Conservation (phyloP, 1,140 invertebrate species). For the Aphis craccivora region DNA sequence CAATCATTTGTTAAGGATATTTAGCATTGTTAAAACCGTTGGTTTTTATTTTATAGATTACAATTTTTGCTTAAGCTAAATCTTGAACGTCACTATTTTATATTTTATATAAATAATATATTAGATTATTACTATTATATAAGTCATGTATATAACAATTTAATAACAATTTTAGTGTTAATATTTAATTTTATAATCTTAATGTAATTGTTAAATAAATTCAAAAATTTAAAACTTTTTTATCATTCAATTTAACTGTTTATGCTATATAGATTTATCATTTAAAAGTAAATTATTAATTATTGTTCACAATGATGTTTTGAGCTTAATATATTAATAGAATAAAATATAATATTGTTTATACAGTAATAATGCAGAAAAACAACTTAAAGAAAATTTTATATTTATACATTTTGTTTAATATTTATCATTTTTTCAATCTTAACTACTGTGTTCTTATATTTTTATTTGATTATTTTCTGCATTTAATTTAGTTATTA, state of each 20-base stretch:
- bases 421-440: not conserved
- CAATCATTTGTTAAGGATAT: conserved; percentile 12
- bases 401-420: not conserved
- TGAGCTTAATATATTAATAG: not conserved
- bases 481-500: not conserved
- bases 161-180: conserved; percentile 1
- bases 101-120: conserved; percentile 14
- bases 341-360: not conserved
- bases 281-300: not conserved
- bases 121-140: conserved; percentile 19
- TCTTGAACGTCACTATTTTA: conserved; percentile 17
- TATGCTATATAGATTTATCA: not conserved
- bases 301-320: not conserved
- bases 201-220: conserved; percentile 12
- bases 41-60: conserved; percentile 4
- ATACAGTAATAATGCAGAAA: not conserved
- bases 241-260: not conserved
- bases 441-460: not conserved
- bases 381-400: not conserved
- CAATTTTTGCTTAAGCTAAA: not conserved
- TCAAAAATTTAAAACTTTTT: not conserved
- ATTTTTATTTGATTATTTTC: not conserved
- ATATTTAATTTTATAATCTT: not conserved
- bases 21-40: not conserved
- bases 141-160: not conserved